Base-by-base conservation (phyloP, 2,113 vertebrate species). In the Gymnocephalus cernua region DNA sequence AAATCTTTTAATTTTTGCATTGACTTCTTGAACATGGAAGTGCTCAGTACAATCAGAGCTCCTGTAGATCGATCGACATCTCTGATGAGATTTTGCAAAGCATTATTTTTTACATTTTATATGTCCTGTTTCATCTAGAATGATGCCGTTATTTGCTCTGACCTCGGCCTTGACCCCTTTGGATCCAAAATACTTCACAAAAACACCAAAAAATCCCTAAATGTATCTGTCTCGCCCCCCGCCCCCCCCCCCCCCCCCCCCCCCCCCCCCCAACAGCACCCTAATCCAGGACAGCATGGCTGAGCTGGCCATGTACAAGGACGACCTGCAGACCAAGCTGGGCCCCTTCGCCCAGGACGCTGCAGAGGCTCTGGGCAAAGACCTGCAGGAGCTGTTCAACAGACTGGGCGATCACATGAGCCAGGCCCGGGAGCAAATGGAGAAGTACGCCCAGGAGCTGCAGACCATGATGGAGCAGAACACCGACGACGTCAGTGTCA, bases 251-350 rank as follows among this genome's bases (percentile, higher is more conserved):
- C 35, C n/a, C 41, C 6, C 27, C 2, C 14, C n/a, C n/a, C n/a
- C 14, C 15, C 35, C n/a, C 41, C 6, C 27, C 2, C 14, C 6
- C 3, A 51, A 5, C 88, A 96, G 96, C 44, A 92, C 87, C 51
- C 90, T 96, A 69, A 94, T 96, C 84, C 89, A 91, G 74, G 95
- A 96, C 87, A 94, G 87, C 80, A 87, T 95, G 90, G 67, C 88
- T 0, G 96, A 96, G 68, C 78, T 96, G 7, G 47, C 85, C 44
- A 57, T 38, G 44, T 96, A 96, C 90, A 86, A 47, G 0, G 88
- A 93, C 0, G 91, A 94, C 47, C 2, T 96, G 45, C 56, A 90
- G 44, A 89, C 70, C 78, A 95, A 93, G 68, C 70, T 96, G 54
- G 89, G 64, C 0, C 95, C 96, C 12, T 94, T 83, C 14, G 76